Conservation (phyloP, 2,888 invertebrate species). For the Serripes groenlandicus region DNA sequence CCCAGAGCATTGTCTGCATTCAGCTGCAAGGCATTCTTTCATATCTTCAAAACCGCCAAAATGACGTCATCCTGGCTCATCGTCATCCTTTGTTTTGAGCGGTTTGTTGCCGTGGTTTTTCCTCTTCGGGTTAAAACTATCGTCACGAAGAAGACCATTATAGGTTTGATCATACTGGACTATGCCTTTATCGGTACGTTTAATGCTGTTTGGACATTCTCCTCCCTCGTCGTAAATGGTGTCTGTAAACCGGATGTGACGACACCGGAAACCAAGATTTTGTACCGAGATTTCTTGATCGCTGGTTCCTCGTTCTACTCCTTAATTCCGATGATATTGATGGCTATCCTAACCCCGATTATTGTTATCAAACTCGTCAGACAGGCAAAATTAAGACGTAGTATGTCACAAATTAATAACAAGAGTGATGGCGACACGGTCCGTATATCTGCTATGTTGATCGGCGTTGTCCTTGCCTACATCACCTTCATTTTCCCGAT, state of each 20-base stretch:
- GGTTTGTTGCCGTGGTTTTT: slow-evolving; percentile 75
- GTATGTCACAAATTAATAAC: slow-evolving; percentile 7
- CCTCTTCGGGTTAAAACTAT: slow-evolving; percentile 70
- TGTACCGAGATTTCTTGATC: slow-evolving; percentile 52
- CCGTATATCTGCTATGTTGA: slow-evolving; percentile 69
- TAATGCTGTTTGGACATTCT: slow-evolving; percentile 71
- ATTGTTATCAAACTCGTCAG: slow-evolving; percentile 57
- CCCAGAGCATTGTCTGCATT: slow-evolving; percentile 62
- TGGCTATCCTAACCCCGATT: slow-evolving; percentile 65
- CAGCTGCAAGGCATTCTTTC: slow-evolving; percentile 74
- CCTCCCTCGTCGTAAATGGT: slow-evolving; percentile 64
- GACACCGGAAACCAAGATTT: slow-evolving; percentile 40
- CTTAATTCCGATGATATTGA: slow-evolving; percentile 63
- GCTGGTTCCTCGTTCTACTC: slow-evolving; percentile 66
- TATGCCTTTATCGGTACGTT: slow-evolving; percentile 57
- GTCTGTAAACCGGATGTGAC: slow-evolving; percentile 66
- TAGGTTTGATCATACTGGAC: slow-evolving; percentile 52
- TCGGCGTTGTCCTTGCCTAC: slow-evolving; percentile 72
- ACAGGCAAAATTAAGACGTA: slow-evolving; percentile 30
- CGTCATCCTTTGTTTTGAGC: slow-evolving; percentile 71
- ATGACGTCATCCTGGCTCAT: slow-evolving; percentile 78
- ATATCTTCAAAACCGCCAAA: slow-evolving; percentile 69
- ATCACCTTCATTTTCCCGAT: slow-evolving; percentile 72
- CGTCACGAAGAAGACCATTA: slow-evolving; percentile 61
- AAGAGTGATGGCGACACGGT: slow-evolving; percentile 37